Base-by-base conservation (phyloP, 2,888 invertebrate genomes). In the Ceramica pisi region DNA sequence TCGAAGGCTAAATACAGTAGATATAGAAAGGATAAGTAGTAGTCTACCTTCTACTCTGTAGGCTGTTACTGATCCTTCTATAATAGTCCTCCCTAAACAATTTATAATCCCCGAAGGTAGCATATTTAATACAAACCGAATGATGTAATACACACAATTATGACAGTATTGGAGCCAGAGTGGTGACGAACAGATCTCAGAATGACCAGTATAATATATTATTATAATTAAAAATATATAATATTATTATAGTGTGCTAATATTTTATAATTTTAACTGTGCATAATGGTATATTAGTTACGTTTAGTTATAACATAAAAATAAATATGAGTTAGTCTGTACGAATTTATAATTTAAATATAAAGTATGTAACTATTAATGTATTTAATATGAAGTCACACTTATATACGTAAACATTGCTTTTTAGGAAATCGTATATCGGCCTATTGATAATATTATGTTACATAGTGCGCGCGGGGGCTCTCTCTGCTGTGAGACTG, bases 181-280 rank as follows among this genome's bases (percentile, higher is more conserved):
- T 90, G 92, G 91, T 91, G 90, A 90, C 90, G 91, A 87, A 90
- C 92, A 94, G 95, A 95, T 95, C 95, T 95, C 95, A 95, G 92
- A 93, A 92, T 87, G 95, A 95, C 95, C 95, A 95, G 95, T 95
- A 94, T 95, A 93, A 87, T 88, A 88, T 89, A 89, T 88, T 88
- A 86, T 85, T 80, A 73, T 81, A 73, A 88, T 85, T 86, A 84
- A 85, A 84, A 84, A 87, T 86, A 84, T 85, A 90, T 83, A 81
- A 83, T 84, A 86, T 81, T 84, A 86, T 81, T 86, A 86, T 90
- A 91, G 90, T 86, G 89, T 90, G 90, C 90, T 90, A 88, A 89
- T 91, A 89, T 89, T 90, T 88, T 89, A 87, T 90, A 86, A 90
- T 88, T 90, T 91, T 89, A 90, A 90, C 82, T 91, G 90, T 90